Conservation (phyloP, 2,888 invertebrate species). For the Rhodophaea formosa region DNA sequence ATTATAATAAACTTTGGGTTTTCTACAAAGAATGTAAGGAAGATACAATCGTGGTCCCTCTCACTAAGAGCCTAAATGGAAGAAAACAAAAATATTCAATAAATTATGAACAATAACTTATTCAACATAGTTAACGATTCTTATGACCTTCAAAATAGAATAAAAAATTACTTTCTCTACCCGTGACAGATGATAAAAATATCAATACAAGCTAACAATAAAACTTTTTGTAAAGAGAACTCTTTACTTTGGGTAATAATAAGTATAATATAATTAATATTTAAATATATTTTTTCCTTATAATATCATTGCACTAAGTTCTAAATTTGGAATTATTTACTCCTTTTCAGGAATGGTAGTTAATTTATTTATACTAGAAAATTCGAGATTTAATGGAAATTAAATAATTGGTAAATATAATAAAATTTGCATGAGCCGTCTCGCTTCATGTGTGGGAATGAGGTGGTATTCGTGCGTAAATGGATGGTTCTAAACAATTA, state of each 20-base stretch:
- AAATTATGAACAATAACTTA: conserved; percentile 57
- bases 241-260: conserved; percentile 26
- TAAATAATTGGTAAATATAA: conserved; percentile 27
- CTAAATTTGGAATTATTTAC: conserved; percentile 69
- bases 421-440: conserved; percentile 13
- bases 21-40: conserved; percentile 66
- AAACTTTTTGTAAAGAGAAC: conserved; percentile 4
- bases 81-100: conserved; percentile 40
- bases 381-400: conserved; percentile 64
- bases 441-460: conserved; percentile 24
- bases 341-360: conserved; percentile 72
- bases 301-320: conserved; percentile 77
- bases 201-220: conserved; percentile 25
- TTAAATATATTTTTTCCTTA: conserved; percentile 48
- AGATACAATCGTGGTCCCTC: conserved; percentile 72
- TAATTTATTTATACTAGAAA: conserved; percentile 67
- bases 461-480: neutral
- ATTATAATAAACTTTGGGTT: conserved; percentile 75
- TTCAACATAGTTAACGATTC: conserved; percentile 24
- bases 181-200: conserved; percentile 29
- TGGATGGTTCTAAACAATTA: neutral
- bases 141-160: conserved; percentile 25
- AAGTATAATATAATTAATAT: conserved; percentile 33
- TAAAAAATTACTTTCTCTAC: conserved; percentile 31
- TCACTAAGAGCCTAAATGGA: conserved; percentile 41